phyloP scores from a whole-genome alignment of 2,888 invertebrate species.

The Polydesmus complanatus region DNA sequence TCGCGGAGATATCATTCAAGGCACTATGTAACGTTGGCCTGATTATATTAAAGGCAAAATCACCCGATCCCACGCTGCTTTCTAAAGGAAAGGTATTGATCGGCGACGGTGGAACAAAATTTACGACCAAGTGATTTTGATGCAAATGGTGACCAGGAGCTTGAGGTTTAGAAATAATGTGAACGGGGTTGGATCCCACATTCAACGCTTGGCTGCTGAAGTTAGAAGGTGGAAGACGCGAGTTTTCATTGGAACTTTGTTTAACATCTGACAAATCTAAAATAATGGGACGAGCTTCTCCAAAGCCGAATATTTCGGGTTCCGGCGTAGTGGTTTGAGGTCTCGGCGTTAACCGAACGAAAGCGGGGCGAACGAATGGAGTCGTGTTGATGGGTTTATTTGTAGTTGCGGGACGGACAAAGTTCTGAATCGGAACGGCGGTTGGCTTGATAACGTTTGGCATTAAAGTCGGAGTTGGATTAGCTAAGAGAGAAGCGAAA shows the following conservation, averaged over 20 bases:
- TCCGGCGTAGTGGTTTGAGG: not conserved
- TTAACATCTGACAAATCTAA: slow-evolving; percentile 5
- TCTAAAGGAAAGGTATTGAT: not conserved
- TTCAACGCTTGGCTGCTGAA: no score
- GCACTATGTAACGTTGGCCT: not conserved
- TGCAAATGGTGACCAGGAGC: not conserved
- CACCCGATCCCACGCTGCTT: not conserved
- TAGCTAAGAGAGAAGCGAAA: not conserved
- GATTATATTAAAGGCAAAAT: no score
- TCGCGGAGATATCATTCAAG: not conserved
- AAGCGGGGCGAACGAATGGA: not conserved
- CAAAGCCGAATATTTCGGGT: slow-evolving; percentile 5
- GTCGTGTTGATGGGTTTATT: not conserved
- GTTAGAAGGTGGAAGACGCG: not conserved
- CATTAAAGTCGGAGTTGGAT: not conserved
- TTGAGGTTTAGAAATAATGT: not conserved
- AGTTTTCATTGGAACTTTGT: not conserved
- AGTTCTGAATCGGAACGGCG: not conserved
- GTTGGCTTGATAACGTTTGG: not conserved
- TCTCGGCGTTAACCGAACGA: not conserved
- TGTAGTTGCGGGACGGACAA: not conserved
- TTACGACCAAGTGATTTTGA: not conserved
- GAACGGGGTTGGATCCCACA: not conserved
- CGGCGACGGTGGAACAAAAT: not conserved
- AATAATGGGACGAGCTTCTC: slow-evolving; percentile 8